A percentile compares a stretch with the other conserved stretches of the same genome.
Evolutionary conservation across 2,113 vertebrate species (phyloP).

Genomic region (Vicugna pacos): DNA sequence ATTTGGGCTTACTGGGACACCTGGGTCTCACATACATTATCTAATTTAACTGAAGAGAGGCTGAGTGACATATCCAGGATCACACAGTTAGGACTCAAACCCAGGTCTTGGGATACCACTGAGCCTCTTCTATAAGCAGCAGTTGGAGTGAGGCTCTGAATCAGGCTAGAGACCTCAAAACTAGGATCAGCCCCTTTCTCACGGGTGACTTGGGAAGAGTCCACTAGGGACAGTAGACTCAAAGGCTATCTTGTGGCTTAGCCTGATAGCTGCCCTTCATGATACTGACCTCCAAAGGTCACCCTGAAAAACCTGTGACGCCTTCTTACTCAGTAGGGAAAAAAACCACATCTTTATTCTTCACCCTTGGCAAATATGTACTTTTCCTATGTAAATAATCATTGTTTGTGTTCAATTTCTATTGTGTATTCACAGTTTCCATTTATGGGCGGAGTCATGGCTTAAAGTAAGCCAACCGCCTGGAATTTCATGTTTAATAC

Average conservation of each 20-base stretch:
- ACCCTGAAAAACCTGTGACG: background rate
- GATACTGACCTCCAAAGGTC: background rate
- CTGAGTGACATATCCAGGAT: background rate
- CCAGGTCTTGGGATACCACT: background rate
- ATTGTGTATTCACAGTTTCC: slow-evolving; percentile 59
- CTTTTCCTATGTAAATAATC: slow-evolving; percentile 69
- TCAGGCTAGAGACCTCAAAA: background rate
- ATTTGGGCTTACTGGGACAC: background rate
- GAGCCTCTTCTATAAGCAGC: background rate
- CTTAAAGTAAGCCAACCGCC: slow-evolving; percentile 41
- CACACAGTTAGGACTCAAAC: background rate
- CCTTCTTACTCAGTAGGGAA: background rate
- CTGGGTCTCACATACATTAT: background rate
- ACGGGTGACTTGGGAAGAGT: background rate
- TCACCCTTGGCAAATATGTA: slow-evolving; percentile 53
- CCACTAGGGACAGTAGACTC: background rate
- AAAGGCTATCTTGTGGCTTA: slow-evolving; percentile 4
- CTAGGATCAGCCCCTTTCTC: background rate
- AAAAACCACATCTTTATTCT: slow-evolving; percentile 41
- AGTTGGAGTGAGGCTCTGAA: background rate
- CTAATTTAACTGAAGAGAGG: background rate
- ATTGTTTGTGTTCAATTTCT: slow-evolving; percentile 70
- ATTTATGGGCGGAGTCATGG: slow-evolving; percentile 30
- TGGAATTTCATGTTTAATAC: slow-evolving; percentile 12
- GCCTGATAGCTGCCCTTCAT: background rate